Evolutionary conservation across 2,797 vertebrate species (phyloP).

Genomic region (Sebastes cheni): DNA sequence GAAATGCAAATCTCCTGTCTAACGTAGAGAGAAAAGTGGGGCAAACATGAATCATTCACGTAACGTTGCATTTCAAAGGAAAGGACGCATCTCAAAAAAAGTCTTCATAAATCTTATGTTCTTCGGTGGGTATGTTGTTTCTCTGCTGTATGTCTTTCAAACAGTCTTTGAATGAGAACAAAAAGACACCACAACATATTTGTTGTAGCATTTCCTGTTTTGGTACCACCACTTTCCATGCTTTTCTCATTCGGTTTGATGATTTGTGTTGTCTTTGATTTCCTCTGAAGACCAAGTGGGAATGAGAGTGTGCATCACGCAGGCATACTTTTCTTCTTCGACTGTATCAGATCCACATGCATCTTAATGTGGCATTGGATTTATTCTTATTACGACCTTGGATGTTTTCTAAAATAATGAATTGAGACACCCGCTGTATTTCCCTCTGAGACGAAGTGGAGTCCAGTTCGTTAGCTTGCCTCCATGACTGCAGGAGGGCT

Average conservation of each 20-base stretch:
- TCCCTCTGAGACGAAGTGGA: background rate
- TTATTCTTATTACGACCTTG: background rate
- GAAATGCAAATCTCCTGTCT: conserved; percentile 35
- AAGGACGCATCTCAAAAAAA: conserved; percentile 23
- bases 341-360: background rate
- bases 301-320: background rate
- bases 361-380: background rate
- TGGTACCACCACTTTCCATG: conserved; percentile 26
- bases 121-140: conserved; percentile 28
- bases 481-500: too few relatives aligned
- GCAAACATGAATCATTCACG: conserved; percentile 36
- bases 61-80: conserved; percentile 15
- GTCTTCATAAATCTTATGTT: conserved; percentile 2
- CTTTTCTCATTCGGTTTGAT: conserved; percentile 29
- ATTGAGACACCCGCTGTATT: background rate
- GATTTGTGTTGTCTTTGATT: conserved; percentile 36
- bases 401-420: background rate
- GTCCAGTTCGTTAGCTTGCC: too few relatives aligned
- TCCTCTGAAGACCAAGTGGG: conserved; percentile 2
- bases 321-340: background rate
- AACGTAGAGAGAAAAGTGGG: conserved; percentile 38
- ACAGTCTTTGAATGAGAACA: background rate
- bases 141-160: conserved; percentile 19
- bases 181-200: conserved; percentile 20
- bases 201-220: conserved; percentile 50